Percentiles rank a stretch among this genome's conserved stretches.
Evolutionary conservation across 1,140 invertebrate species (phyloP).

Genomic region (Drosophila chauvacae): DNA sequence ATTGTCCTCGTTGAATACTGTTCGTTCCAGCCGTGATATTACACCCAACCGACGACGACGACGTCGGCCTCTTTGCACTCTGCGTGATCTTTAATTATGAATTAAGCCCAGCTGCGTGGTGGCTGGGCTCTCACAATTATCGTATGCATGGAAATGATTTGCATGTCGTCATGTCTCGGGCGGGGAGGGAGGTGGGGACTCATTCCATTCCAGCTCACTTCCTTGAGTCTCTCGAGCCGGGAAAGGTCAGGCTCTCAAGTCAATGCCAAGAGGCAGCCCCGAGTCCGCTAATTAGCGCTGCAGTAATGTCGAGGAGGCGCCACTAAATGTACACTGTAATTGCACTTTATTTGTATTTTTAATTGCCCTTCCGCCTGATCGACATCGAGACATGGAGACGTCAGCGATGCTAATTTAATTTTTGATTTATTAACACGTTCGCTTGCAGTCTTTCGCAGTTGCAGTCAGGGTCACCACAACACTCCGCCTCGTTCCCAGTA

Average conservation of each 20-base stretch:
- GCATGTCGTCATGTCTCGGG: slow-evolving; percentile 21
- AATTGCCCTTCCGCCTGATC: slow-evolving; percentile 20
- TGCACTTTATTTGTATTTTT: slow-evolving; percentile 44
- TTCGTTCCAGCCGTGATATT: slow-evolving; percentile 17
- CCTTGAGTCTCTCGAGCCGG: slow-evolving; percentile 4
- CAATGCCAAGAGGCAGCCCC: slow-evolving; percentile 44
- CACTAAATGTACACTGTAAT: slow-evolving; percentile 47
- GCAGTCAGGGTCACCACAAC: slow-evolving; percentile 26
- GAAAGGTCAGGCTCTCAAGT: slow-evolving; percentile 56
- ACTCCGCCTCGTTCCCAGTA: not conserved
- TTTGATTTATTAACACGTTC: slow-evolving; percentile 51
- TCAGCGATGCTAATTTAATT: slow-evolving; percentile 42
- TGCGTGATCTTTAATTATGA: slow-evolving; percentile 56
- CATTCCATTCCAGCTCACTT: slow-evolving; percentile 33
- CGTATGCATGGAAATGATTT: slow-evolving; percentile 39
- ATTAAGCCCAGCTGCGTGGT: slow-evolving; percentile 42
- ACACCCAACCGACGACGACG: slow-evolving; percentile 16
- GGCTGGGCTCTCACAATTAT: slow-evolving; percentile 44
- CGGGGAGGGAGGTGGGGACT: slow-evolving; percentile 4
- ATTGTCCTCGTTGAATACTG: slow-evolving; percentile 14
- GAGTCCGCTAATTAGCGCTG: slow-evolving; percentile 44
- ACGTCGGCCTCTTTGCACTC: slow-evolving; percentile 34
- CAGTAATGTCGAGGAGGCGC: slow-evolving; percentile 27
- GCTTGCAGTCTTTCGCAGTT: slow-evolving; percentile 6
- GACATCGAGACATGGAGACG: slow-evolving; percentile 22